Conservation (phyloP, 2,113 vertebrate genomes). For the Scomber scombrus region DNA sequence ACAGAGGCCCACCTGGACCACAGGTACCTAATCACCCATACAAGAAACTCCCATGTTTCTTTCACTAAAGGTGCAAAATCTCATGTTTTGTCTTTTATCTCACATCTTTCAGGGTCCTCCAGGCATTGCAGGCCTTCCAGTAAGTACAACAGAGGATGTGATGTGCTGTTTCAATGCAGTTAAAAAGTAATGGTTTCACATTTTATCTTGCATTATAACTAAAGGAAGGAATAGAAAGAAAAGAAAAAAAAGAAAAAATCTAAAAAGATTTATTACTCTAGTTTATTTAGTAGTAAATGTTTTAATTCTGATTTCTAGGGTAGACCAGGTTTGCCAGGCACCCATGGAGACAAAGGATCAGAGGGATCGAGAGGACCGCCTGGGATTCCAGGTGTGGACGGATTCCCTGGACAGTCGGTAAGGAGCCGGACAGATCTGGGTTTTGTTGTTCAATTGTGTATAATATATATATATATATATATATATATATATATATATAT, state of each 20-base stretch:
- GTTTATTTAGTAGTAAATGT: neutral
- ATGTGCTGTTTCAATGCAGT: neutral
- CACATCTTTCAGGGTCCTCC: constrained; percentile 76
- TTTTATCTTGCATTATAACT: too few species aligned
- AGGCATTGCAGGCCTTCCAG: constrained; percentile 80
- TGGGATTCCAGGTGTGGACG: constrained; percentile 88
- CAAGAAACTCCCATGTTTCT: neutral
- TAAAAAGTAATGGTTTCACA: too few species aligned
- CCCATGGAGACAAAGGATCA: constrained; percentile 79
- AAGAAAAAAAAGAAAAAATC: too few species aligned
- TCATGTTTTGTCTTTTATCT: constrained; percentile 9
- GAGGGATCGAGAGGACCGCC: constrained; percentile 83
- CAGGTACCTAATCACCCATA: constrained; percentile 82
- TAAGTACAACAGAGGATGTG: constrained; percentile 55
- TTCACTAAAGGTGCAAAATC: neutral
- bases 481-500: neutral
- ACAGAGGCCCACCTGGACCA: constrained; percentile 80
- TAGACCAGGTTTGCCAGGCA: constrained; percentile 78
- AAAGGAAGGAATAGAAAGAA: too few species aligned
- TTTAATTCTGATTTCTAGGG: constrained; percentile 66
- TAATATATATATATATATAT: neutral
- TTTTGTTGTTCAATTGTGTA: neutral
- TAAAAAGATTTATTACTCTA: too few species aligned
- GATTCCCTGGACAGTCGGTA: constrained; percentile 87
- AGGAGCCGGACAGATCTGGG: constrained; percentile 3